phyloP scores from a whole-genome alignment of 2,888 invertebrate species.

The Drosophila buzzatii region DNA sequence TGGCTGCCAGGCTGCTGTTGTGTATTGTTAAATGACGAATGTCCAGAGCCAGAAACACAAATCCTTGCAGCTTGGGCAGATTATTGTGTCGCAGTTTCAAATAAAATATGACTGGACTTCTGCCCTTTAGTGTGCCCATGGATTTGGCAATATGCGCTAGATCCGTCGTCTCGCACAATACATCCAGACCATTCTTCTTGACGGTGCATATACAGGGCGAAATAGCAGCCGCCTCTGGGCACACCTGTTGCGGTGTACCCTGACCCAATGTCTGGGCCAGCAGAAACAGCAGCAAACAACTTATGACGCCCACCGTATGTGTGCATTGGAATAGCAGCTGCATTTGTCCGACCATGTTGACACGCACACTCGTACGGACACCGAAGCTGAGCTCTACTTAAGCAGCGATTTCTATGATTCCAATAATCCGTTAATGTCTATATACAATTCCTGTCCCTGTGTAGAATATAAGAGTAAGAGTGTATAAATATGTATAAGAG shows the following conservation, averaged over 20 bases:
- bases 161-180: conserved; percentile 95
- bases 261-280: conserved; percentile 60
- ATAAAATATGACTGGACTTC: conserved; percentile 93
- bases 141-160: conserved; percentile 91
- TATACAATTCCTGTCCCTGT: conserved; percentile 69
- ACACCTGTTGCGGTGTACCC: conserved; percentile 87
- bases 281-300: conserved; percentile 41
- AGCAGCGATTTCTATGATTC: conserved; percentile 29
- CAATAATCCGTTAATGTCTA: conserved; percentile 48
- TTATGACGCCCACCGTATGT: conserved; percentile 18
- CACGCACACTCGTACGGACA: conserved; percentile 1
- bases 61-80: conserved; percentile 93
- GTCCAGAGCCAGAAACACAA: conserved; percentile 94
- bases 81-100: conserved; percentile 94
- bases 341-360: conserved; percentile 53
- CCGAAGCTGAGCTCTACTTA: conserved; percentile 23
- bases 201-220: conserved; percentile 93
- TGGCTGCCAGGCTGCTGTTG: conserved; percentile 94
- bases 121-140: conserved; percentile 93
- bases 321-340: conserved; percentile 28
- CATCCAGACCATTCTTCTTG: conserved; percentile 95
- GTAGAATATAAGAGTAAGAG: conserved; percentile 11
- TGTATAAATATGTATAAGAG: conserved; percentile 8
- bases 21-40: conserved; percentile 95
- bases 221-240: conserved; percentile 91